Conservation (phyloP, 2,888 invertebrate genomes). For the Antheraea assamensis region DNA sequence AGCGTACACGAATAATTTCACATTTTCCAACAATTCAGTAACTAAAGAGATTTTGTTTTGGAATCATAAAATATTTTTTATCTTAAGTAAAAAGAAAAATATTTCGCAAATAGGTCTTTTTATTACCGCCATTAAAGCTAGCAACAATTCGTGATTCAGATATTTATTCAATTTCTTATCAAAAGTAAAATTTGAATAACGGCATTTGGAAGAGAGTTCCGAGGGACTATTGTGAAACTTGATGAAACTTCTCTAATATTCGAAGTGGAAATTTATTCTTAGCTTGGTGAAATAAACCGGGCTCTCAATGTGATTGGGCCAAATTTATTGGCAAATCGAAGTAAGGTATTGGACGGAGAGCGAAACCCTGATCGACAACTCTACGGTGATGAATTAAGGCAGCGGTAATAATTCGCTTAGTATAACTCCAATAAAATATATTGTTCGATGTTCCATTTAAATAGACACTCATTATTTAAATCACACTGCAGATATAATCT, state of each 20-base stretch:
- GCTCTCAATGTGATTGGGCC: conserved; percentile 60
- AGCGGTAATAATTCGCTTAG: conserved; percentile 38
- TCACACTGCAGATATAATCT: neutral
- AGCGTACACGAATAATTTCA: neutral
- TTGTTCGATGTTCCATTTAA: conserved; percentile 11
- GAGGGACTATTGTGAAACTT: conserved; percentile 69
- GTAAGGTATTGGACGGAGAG: conserved; percentile 48
- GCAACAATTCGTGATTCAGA: conserved; percentile 59
- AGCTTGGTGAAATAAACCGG: conserved; percentile 63
- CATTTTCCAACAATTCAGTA: neutral
- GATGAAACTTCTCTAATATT: conserved; percentile 73
- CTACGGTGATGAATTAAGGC: conserved; percentile 54
- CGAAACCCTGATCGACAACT: conserved; percentile 44
- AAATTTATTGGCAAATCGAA: conserved; percentile 63
- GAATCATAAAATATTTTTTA: conserved; percentile 8
- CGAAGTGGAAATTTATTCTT: conserved; percentile 72
- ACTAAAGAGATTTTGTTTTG: neutral
- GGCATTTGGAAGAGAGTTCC: conserved; percentile 64
- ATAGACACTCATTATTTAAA: neutral
- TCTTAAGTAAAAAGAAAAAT: conserved; percentile 12
- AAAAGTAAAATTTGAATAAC: conserved; percentile 73
- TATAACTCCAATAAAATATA: conserved; percentile 32
- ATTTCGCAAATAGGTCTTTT: conserved; percentile 38
- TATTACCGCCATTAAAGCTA: conserved; percentile 54
- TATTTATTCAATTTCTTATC: conserved; percentile 73